Conservation (phyloP, 2,113 vertebrate species). For the Pampusana beccarii region DNA sequence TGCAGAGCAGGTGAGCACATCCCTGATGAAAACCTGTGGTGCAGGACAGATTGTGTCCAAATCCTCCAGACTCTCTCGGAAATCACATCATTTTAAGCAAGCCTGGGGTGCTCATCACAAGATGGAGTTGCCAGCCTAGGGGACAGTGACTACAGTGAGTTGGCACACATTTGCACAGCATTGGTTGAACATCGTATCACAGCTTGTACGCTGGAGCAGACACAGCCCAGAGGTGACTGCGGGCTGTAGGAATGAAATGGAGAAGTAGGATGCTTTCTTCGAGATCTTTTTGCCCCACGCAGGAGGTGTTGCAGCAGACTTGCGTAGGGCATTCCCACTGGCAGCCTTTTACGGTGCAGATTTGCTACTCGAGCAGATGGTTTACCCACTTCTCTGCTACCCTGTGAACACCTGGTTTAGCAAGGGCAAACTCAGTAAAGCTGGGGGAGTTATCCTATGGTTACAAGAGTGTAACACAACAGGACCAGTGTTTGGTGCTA, state of each 20-base stretch:
- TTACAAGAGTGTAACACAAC: not conserved
- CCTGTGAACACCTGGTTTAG: not conserved
- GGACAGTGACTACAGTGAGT: not conserved
- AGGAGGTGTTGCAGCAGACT: not conserved
- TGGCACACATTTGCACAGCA: not conserved
- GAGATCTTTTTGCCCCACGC: not conserved
- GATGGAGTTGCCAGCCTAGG: not conserved
- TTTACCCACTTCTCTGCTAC: not conserved
- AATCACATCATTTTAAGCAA: not conserved
- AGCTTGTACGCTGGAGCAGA: not conserved
- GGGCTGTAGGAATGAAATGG: not conserved
- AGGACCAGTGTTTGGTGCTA: not conserved
- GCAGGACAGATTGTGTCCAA: not conserved
- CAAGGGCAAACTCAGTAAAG: not conserved
- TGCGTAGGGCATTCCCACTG: not conserved
- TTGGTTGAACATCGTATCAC: not conserved
- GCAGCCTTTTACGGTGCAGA: not conserved
- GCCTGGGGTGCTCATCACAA: not conserved
- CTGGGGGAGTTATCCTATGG: not conserved
- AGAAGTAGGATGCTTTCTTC: not conserved
- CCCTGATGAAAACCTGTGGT: not conserved
- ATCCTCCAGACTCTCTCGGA: not conserved
- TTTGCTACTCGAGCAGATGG: not conserved
- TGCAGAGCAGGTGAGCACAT: accelerated
- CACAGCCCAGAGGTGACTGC: not conserved